Evolutionary conservation across 1,140 invertebrate species (phyloP).

Genomic region (Leptonema lineaticorne): DNA sequence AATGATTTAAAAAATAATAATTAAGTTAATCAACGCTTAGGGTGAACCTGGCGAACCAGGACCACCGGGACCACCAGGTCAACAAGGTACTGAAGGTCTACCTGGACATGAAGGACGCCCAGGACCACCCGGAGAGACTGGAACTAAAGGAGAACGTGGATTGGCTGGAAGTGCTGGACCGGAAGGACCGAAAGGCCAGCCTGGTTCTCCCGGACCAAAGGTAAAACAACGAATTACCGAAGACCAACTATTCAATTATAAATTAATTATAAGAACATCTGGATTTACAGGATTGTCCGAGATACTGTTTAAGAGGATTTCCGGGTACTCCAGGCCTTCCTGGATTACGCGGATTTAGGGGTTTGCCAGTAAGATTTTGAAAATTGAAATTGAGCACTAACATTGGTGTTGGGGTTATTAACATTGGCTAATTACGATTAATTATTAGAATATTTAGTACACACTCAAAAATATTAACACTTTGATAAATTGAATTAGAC

Average conservation of each 20-base stretch:
- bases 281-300: conserved; percentile 16
- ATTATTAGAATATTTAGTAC: too few relatives aligned
- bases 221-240: conserved; percentile 51
- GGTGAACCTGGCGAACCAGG: conserved; percentile 89
- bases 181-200: conserved; percentile 67
- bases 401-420: neutral
- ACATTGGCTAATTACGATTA: too few relatives aligned
- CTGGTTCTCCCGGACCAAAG: conserved; percentile 67
- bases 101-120: conserved; percentile 81
- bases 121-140: conserved; percentile 71
- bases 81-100: conserved; percentile 71
- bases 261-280: neutral
- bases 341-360: conserved; percentile 36
- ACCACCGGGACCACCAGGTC: conserved; percentile 81
- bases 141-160: conserved; percentile 65
- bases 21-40: too few relatives aligned
- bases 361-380: conserved; percentile 34
- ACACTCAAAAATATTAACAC: too few relatives aligned
- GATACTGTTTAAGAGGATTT: conserved; percentile 22
- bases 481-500: too few relatives aligned
- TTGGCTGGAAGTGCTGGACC: conserved; percentile 68
- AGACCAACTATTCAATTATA: neutral
- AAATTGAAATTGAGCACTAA: neutral
- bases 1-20: too few relatives aligned
- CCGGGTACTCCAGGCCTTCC: conserved; percentile 41